Base-by-base conservation (phyloP, 1,140 invertebrate genomes). In the Aphidius gifuensis region DNA sequence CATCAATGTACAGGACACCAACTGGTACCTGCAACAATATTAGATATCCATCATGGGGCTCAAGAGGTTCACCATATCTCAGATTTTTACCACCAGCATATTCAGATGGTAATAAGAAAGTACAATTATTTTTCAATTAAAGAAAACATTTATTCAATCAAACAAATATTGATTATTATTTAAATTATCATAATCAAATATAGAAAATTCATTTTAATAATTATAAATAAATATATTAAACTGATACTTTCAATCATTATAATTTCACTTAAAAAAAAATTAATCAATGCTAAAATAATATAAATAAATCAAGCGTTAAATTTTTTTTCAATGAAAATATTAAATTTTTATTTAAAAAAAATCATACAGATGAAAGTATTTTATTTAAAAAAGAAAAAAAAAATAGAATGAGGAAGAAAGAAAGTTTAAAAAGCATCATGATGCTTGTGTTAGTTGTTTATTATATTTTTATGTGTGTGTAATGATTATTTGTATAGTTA, bases 21-120 rank as follows among this genome's bases (percentile, higher is more conserved):
- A 92, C 90, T 47, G 97, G 94, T 0, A 89, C 92, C 72, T 99
- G 97, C 77, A 99, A 99, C 80, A 99, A 99, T 78, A 88, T 97
- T 0, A 84, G 92, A 45, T 89, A 96, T 75, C 87, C 94, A 6
- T 85, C 87, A 9, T 95, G 93, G 92, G 97, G 96, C 4, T 86
- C 89, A 58, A 85, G 93, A 39, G 90, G 92, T 32, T 90, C 90
- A 53, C 85, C 92, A 6, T 94, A 96, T 74, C 80, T 92, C 23
- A 84, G 96, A 60, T 81, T 94, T 16, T 68, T 97, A 43, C 84
- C 87, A 5, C 84, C 94, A 0, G 85, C 86, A 53, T 99, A 98
- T 79, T 85, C 86, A 23, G 93, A 96, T 80, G 92, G 93, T 89
- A 83, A 77, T 64, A 4, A 64, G 23, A 32, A 32, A 32, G 23